phyloP scores from a whole-genome alignment of 2,797 vertebrate genomes.

The Clarias pachynema region DNA sequence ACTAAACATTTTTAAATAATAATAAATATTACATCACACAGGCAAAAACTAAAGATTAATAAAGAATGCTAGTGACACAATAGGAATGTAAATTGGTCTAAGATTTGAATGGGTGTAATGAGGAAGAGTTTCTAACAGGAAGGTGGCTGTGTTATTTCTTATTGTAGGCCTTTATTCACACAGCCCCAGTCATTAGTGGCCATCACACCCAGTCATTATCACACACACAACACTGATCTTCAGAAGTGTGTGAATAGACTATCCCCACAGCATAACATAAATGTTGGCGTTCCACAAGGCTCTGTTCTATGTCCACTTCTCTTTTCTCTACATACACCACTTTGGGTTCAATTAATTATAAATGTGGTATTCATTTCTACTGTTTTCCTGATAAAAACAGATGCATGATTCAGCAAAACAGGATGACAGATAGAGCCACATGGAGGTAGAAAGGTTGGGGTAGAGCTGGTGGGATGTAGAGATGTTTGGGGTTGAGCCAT shows the following conservation, averaged over 20 bases:
- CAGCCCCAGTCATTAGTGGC: conserved; percentile 50
- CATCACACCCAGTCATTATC: conserved; percentile 48
- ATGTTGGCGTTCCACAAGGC: background rate
- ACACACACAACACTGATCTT: conserved; percentile 34
- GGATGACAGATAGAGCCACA: background rate
- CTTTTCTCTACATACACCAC: conserved; percentile 1
- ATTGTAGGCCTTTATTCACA: conserved; percentile 45
- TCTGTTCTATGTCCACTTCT: background rate
- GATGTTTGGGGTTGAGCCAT: background rate
- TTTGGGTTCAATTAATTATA: background rate
- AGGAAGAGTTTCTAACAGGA: conserved; percentile 6
- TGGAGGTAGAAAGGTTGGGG: background rate
- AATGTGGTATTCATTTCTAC: background rate
- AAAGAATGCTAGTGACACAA: background rate
- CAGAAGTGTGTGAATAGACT: background rate
- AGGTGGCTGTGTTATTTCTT: conserved; percentile 29
- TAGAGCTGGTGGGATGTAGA: rapidly evolving
- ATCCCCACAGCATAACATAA: background rate
- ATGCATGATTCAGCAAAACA: background rate
- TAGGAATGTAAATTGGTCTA: conserved; percentile 2
- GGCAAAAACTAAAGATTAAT: background rate
- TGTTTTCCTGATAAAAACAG: background rate
- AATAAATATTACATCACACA: background rate
- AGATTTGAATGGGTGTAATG: background rate
- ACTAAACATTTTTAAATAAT: background rate